Conservation (phyloP, 37 sponge, comb jelly and placozoan genomes). For the Geodia barretti region DNA sequence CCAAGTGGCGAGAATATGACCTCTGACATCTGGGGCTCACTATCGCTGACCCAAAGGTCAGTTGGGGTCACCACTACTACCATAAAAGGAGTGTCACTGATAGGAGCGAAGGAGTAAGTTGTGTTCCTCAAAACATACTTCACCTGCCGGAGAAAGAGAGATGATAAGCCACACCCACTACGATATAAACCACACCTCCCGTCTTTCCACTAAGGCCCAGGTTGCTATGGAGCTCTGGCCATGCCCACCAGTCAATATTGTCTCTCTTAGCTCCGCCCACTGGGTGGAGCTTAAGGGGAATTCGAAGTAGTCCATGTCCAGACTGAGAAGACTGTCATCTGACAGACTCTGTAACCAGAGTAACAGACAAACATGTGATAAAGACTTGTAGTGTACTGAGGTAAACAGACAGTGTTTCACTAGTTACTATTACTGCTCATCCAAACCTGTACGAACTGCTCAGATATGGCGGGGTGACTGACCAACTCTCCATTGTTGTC, state of each 20-base stretch:
- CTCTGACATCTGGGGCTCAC: no score
- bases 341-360: conserved; percentile 3
- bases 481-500: conserved; percentile 55
- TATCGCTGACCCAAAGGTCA: background rate
- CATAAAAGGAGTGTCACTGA: conserved; percentile 20
- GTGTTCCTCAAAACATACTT: conserved; percentile 10
- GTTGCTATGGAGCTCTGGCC: background rate
- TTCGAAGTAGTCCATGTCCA: conserved; percentile 43
- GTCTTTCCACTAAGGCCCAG: conserved; percentile 22
- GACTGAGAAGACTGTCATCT: conserved; percentile 26
- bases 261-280: background rate
- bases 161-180: background rate
- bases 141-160: conserved; percentile 2
- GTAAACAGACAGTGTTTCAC: background rate
- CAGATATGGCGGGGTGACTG: conserved; percentile 35
- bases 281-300: background rate
- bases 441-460: background rate
- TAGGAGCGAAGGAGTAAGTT: conserved; percentile 39
- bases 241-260: conserved; percentile 11
- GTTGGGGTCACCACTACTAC: background rate
- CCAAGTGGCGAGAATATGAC: no score
- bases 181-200: background rate
- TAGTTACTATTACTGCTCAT: no score
- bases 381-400: background rate
- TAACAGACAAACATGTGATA: background rate